Evolutionary conservation across 2,888 invertebrate species (phyloP).

Genomic region (Drosophila mettleri): DNA sequence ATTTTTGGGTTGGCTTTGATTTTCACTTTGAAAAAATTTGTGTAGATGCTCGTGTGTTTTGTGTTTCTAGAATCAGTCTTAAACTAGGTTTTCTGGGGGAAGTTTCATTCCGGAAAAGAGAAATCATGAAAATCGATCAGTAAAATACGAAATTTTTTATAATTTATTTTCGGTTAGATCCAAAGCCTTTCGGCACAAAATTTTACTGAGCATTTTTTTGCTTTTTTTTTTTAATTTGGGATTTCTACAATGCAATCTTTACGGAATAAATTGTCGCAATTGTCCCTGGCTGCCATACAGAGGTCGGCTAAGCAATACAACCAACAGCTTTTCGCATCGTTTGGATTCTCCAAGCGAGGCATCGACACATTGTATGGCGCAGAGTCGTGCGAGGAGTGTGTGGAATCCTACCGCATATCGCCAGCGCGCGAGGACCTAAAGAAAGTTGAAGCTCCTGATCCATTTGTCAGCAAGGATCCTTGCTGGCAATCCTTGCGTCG

Average conservation of each 20-base stretch:
- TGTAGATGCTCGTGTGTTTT: neutral
- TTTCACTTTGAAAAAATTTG: neutral
- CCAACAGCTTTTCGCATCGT: neutral
- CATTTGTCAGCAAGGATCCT: constrained; percentile 17
- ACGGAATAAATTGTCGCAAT: constrained; percentile 4
- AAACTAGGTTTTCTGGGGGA: constrained; percentile 8
- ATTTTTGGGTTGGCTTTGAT: constrained; percentile 3
- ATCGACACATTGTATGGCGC: constrained; percentile 37
- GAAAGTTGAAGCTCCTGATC: constrained; percentile 11
- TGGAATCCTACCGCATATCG: constrained; percentile 12
- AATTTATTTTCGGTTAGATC: neutral
- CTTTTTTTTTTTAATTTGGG: neutral
- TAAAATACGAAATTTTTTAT: constrained; percentile 1
- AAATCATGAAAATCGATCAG: constrained; percentile 20
- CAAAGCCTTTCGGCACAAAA: neutral
- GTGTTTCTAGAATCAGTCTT: neutral
- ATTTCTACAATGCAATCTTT: constrained; percentile 19
- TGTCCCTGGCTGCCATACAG: constrained; percentile 5
- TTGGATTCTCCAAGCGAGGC: constrained; percentile 3
- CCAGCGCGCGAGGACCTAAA: constrained; percentile 14
- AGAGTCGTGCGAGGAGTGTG: constrained; percentile 51
- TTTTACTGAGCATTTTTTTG: neutral
- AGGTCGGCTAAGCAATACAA: neutral
- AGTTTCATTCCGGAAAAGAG: constrained; percentile 12
- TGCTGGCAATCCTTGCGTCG: constrained; percentile 68